phyloP scores from a whole-genome alignment of 1,140 invertebrate genomes.

The Cotesia glomerata region DNA sequence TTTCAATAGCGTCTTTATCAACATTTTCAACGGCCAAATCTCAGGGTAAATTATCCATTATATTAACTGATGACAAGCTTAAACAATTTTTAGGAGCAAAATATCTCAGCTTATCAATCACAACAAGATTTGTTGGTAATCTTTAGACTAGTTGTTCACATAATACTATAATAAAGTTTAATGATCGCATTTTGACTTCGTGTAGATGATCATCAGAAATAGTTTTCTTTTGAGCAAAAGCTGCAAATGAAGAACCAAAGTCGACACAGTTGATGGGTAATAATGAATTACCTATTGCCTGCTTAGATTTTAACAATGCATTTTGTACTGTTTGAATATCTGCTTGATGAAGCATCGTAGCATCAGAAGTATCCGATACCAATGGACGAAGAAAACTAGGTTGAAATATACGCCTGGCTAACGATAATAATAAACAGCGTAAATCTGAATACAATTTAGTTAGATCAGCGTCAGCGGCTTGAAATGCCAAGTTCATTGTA shows the following conservation, averaged over 20 bases:
- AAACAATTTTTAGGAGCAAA: neutral
- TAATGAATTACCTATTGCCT: neutral
- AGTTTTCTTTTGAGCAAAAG: no score
- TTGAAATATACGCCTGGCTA: constrained; percentile 35
- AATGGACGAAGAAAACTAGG: constrained; percentile 27
- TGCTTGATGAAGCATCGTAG: constrained; percentile 5
- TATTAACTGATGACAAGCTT: neutral
- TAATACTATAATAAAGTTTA: no score
- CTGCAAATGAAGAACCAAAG: no score
- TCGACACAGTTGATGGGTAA: no score
- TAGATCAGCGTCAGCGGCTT: constrained; percentile 38
- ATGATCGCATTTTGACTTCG: no score
- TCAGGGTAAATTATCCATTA: neutral
- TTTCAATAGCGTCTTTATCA: neutral
- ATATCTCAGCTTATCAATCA: neutral
- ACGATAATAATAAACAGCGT: constrained; percentile 27
- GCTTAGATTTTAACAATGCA: constrained; percentile 18
- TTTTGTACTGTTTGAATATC: neutral
- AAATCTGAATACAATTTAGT: constrained; percentile 36
- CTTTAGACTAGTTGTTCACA: no score
- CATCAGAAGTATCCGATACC: no score
- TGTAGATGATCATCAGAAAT: no score
- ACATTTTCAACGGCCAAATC: neutral
- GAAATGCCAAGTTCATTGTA: constrained; percentile 37
- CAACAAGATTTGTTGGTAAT: constrained; percentile 8